These are phyloP conservation scores for Diplodus puntazzo DNA, from an alignment of 2,797 vertebrate species.

Conservation along the genomic window DNA sequence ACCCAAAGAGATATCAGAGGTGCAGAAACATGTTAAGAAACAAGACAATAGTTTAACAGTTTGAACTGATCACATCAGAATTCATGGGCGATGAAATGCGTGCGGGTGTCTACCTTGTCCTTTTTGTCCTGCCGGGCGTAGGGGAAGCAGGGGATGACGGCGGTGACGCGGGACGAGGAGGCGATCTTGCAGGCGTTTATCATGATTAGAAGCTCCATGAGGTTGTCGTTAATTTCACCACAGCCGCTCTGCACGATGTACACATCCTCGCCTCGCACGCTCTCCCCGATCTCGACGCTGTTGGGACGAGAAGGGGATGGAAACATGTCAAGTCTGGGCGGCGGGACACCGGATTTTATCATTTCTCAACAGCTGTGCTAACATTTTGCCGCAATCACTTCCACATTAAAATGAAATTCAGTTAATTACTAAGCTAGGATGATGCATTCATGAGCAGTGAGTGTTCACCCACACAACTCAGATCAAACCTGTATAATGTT, in stretches of 20 bases:
- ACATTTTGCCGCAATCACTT: background rate
- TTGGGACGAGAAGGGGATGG: background rate
- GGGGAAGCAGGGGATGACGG: constrained; percentile 96
- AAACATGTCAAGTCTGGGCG: background rate
- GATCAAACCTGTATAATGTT: background rate
- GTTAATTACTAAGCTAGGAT: background rate
- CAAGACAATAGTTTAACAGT: too few relatives aligned
- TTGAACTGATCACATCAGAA: background rate
- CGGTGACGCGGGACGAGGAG: constrained; percentile 93
- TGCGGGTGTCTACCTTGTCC: constrained; percentile 89
- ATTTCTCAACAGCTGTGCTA: background rate
- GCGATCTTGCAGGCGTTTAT: constrained; percentile 98
- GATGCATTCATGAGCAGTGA: background rate
- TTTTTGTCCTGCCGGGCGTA: constrained; percentile 97
- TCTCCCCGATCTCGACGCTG: constrained; percentile 97
- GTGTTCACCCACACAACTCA: background rate
- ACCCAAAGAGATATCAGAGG: background rate
- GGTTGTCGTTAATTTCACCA: constrained; percentile 96
- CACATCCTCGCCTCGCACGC: constrained; percentile 95
- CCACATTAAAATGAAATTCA: background rate
- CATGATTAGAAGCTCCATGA: constrained; percentile 97
- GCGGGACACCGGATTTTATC: background rate
- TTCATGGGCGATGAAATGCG: too few relatives aligned
- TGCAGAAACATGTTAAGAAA: background rate
- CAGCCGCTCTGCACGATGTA: constrained; percentile 97